Percentiles rank a stretch among this genome's conserved stretches.
Evolutionary conservation across 2,113 vertebrate species (phyloP).

Genomic region (Xiphorhynchus elegans): DNA sequence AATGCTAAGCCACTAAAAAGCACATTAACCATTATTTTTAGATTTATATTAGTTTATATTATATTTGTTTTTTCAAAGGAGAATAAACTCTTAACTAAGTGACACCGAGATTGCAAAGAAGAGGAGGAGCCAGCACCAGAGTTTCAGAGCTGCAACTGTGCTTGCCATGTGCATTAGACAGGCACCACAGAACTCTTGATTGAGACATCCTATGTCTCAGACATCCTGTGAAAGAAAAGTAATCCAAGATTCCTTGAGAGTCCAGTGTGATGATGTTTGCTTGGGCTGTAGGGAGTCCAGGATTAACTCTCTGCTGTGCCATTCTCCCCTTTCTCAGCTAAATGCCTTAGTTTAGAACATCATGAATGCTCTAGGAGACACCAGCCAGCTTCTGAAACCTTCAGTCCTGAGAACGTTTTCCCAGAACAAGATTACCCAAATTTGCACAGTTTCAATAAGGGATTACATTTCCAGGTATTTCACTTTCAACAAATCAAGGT

Average conservation of each 20-base stretch:
- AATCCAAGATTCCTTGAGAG: background rate
- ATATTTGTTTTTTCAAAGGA: background rate
- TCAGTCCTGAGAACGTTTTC: background rate
- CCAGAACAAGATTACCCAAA: background rate
- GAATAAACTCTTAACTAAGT: background rate
- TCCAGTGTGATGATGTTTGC: background rate
- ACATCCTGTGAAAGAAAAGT: background rate
- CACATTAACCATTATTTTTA: background rate
- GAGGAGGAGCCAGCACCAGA: accelerated
- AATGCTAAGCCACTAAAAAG: background rate
- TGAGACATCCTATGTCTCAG: too few relatives aligned
- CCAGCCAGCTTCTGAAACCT: background rate
- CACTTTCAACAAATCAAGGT: background rate
- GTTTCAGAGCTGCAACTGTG: background rate
- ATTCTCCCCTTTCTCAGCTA: background rate
- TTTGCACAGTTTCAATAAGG: background rate
- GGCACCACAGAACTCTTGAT: background rate
- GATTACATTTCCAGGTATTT: background rate
- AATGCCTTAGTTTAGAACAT: background rate
- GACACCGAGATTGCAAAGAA: background rate
- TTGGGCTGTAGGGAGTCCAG: background rate
- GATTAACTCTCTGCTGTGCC: background rate
- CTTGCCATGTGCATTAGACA: background rate
- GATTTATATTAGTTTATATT: background rate
- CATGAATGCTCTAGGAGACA: background rate